Evolutionary conservation across 2,113 vertebrate genomes (phyloP).

Genomic region (Sceloporus tristichus): DNA sequence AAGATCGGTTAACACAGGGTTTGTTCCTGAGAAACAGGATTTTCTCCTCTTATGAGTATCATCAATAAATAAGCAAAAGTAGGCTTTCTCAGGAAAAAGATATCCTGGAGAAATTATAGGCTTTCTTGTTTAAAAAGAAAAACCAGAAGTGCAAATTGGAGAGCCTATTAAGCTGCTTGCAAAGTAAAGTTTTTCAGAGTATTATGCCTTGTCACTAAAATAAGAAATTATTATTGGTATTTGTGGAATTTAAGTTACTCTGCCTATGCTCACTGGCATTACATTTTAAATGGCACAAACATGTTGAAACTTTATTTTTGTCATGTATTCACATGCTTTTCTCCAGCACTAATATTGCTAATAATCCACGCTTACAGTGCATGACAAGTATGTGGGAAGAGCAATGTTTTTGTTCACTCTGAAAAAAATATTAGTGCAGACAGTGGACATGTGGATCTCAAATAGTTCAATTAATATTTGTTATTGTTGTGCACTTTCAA

Average conservation of each 20-base stretch:
- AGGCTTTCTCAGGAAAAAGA: background rate
- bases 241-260: background rate
- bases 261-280: background rate
- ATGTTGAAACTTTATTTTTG: background rate
- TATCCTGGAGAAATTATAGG: background rate
- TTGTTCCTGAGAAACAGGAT: background rate
- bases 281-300: background rate
- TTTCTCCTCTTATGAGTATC: background rate
- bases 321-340: background rate
- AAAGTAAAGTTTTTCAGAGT: background rate
- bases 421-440: background rate
- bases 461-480: no score
- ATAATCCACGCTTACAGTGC: background rate
- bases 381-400: background rate
- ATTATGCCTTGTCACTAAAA: background rate
- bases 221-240: background rate
- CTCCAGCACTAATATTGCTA: background rate
- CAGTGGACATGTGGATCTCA: background rate
- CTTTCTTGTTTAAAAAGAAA: background rate
- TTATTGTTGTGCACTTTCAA: no score
- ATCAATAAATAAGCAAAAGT: conserved; percentile 9
- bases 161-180: background rate
- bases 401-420: background rate
- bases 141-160: background rate
- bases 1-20: conserved; percentile 25